Percentiles rank a stretch among this genome's conserved stretches.
phyloP scores from a whole-genome alignment of 2,113 vertebrate genomes.

The Rhegmatorhina hoffmannsi region DNA sequence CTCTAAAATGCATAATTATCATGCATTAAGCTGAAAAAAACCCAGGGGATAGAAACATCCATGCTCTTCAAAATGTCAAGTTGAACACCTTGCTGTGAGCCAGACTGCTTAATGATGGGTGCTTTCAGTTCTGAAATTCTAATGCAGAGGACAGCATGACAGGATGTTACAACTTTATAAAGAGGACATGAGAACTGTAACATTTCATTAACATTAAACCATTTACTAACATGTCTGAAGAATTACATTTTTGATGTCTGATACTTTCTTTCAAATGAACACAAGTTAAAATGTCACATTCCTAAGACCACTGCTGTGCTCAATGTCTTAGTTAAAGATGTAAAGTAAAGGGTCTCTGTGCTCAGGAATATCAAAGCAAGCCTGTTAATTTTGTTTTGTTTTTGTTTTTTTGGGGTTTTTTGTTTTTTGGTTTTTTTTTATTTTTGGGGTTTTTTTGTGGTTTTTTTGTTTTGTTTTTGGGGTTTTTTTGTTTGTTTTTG shows the following conservation, averaged over 20 bases:
- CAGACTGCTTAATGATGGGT: slow-evolving; percentile 69
- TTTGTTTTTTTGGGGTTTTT: too few species aligned
- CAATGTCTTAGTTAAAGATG: slow-evolving; percentile 37
- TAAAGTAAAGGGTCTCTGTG: slow-evolving; percentile 7
- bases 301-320: slow-evolving; percentile 8
- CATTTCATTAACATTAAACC: slow-evolving; percentile 71
- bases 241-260: slow-evolving; percentile 47
- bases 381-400: not conserved
- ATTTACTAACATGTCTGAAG: slow-evolving; percentile 68
- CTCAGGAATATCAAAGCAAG: slow-evolving; percentile 13
- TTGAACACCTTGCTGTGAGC: slow-evolving; percentile 76
- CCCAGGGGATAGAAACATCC: slow-evolving; percentile 52
- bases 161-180: slow-evolving; percentile 68
- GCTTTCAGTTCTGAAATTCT: slow-evolving; percentile 73
- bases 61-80: slow-evolving; percentile 77
- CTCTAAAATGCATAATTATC: slow-evolving; percentile 67
- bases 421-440: too few species aligned
- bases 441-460: too few species aligned
- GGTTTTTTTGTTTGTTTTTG: too few species aligned
- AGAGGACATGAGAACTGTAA: slow-evolving; percentile 53
- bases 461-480: not conserved
- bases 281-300: slow-evolving; percentile 61
- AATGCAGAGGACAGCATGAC: slow-evolving; percentile 69
- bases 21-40: slow-evolving; percentile 63
- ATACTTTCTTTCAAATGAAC: slow-evolving; percentile 44